phyloP scores from a whole-genome alignment of 2,888 invertebrate species.

The Ctenicera cuprea region DNA sequence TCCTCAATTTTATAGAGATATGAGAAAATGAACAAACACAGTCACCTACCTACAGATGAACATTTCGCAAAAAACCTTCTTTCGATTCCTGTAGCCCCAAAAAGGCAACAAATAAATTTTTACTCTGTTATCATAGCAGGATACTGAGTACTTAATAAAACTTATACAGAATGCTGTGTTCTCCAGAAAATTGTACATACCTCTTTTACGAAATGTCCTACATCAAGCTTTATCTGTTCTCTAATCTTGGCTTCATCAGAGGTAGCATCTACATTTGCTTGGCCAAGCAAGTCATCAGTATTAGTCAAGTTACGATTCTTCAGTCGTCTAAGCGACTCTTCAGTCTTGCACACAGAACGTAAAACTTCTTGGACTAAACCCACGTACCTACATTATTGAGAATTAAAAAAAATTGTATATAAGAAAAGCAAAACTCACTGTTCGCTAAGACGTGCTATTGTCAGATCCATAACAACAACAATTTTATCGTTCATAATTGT shows the following conservation, averaged over 20 bases:
- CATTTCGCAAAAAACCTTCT: too few species aligned
- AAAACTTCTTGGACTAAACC: constrained; percentile 90
- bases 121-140: too few species aligned
- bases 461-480: constrained; percentile 70
- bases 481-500: constrained; percentile 69
- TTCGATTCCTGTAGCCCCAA: too few species aligned
- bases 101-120: too few species aligned
- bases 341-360: constrained; percentile 95
- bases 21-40: too few species aligned
- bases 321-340: constrained; percentile 92
- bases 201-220: constrained; percentile 81
- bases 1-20: too few species aligned
- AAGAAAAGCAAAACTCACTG: constrained; percentile 70
- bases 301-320: constrained; percentile 74
- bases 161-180: too few species aligned
- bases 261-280: constrained; percentile 76
- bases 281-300: constrained; percentile 72
- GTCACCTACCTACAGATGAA: too few species aligned
- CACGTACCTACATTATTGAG: constrained; percentile 75
- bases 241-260: constrained; percentile 96
- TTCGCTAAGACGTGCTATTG: constrained; percentile 72
- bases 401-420: constrained; percentile 16
- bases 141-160: too few species aligned
- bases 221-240: constrained; percentile 91
- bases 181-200: too few species aligned